A percentile compares a stretch with the other conserved stretches of the same genome.
Evolutionary conservation across 2,888 invertebrate genomes (phyloP).

Genomic region (Stenurella melanura): DNA sequence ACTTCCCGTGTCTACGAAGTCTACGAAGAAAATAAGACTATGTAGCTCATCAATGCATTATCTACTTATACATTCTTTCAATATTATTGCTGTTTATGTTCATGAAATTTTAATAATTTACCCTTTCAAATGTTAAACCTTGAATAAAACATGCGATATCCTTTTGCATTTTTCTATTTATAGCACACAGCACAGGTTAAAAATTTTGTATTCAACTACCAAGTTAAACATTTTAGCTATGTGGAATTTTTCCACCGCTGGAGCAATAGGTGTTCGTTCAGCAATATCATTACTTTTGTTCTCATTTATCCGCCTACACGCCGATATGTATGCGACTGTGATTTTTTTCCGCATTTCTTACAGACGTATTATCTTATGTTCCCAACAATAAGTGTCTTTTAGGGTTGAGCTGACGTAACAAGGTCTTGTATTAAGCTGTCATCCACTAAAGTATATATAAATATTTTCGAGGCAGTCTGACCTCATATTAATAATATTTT

Average conservation of each 20-base stretch:
- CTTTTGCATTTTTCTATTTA: too few species aligned
- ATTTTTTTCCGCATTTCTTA: background rate
- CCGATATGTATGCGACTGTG: background rate
- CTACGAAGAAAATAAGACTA: too few species aligned
- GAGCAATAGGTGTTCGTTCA: background rate
- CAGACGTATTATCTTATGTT: background rate
- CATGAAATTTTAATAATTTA: too few species aligned
- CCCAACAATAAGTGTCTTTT: background rate
- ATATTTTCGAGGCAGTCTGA: background rate
- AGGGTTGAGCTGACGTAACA: constrained; percentile 9
- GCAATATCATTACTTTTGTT: background rate
- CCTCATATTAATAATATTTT: background rate
- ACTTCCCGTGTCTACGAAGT: too few species aligned
- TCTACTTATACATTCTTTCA: too few species aligned
- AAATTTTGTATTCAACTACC: too few species aligned
- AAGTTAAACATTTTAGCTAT: too few species aligned
- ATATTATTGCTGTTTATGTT: too few species aligned
- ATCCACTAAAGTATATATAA: background rate
- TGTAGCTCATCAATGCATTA: too few species aligned
- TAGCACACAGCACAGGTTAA: too few species aligned
- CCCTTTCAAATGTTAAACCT: too few species aligned
- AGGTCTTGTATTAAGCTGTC: constrained; percentile 5
- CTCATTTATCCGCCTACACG: constrained; percentile 10
- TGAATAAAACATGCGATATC: too few species aligned
- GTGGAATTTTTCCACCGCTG: background rate